These are phyloP conservation scores for Gastrophryne carolinensis DNA, from an alignment of 2,797 vertebrate genomes.

Conservation along the genomic window DNA sequence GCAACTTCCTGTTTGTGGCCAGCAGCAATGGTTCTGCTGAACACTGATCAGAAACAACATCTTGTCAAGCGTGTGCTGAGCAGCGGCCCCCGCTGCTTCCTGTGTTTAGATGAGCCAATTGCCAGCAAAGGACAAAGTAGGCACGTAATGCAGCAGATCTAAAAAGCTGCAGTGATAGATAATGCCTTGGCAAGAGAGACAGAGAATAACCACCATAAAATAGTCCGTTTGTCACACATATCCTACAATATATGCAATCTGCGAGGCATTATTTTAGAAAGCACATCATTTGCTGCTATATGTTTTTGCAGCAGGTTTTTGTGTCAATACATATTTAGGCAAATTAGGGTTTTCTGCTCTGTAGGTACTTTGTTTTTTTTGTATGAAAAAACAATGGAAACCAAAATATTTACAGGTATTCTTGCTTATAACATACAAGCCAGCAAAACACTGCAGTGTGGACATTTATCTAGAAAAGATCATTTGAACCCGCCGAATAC, in stretches of 20 bases:
- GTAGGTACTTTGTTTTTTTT: conserved; percentile 1
- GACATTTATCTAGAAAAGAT: too few relatives aligned
- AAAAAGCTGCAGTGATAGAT: conserved; percentile 24
- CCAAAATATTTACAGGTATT: not conserved
- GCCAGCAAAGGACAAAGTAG: conserved; percentile 30
- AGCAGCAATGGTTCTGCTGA: conserved; percentile 25
- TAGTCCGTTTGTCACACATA: not conserved
- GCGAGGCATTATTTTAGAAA: not conserved
- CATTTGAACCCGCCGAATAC: too few relatives aligned
- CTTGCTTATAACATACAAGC: too few relatives aligned
- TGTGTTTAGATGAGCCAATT: conserved; percentile 26
- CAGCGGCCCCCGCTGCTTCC: conserved; percentile 28
- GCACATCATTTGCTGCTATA: not conserved
- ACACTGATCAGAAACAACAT: conserved; percentile 45
- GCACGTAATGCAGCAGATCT: conserved; percentile 18
- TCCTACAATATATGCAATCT: conserved; percentile 2
- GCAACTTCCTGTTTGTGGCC: conserved; percentile 28
- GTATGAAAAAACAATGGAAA: not conserved
- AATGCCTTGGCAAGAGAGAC: not conserved
- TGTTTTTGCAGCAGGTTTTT: not conserved
- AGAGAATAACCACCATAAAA: conserved; percentile 22
- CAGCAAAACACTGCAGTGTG: too few relatives aligned
- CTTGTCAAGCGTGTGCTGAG: conserved; percentile 45
- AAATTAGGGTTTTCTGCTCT: not conserved
- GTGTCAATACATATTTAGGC: conserved; percentile 3